A percentile compares a stretch with the other conserved stretches of the same genome.
Evolutionary conservation across 2,113 vertebrate genomes (phyloP).

Genomic region (Ammodytes marinus): DNA sequence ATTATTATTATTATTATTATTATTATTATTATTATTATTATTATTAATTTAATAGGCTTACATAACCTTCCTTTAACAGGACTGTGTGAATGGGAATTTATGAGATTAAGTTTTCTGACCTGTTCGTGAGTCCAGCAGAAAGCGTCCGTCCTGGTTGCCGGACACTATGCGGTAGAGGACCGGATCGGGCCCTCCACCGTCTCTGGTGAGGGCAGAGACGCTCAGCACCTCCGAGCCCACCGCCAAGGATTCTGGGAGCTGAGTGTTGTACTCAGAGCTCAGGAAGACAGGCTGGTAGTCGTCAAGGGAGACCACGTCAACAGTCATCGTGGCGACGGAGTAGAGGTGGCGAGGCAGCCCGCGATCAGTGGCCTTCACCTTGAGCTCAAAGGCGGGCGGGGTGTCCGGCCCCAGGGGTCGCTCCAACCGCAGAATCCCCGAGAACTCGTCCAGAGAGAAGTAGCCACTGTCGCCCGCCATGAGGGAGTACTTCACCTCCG

Average conservation of each 20-base stretch:
- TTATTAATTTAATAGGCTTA: too few relatives aligned
- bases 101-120: slow-evolving; percentile 79
- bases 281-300: slow-evolving; percentile 94
- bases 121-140: slow-evolving; percentile 88
- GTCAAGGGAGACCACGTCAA: slow-evolving; percentile 91
- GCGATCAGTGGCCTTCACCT: slow-evolving; percentile 91
- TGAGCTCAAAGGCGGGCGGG: slow-evolving; percentile 87
- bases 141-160: slow-evolving; percentile 90
- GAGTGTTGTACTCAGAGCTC: slow-evolving; percentile 86
- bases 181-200: slow-evolving; percentile 79
- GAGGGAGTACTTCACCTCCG: slow-evolving; percentile 93
- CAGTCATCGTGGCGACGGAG: slow-evolving; percentile 87
- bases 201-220: slow-evolving; percentile 86
- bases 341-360: slow-evolving; percentile 89
- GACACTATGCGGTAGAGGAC: slow-evolving; percentile 88
- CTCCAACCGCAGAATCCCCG: slow-evolving; percentile 93
- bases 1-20: too few relatives aligned
- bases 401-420: slow-evolving; percentile 86
- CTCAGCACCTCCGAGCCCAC: slow-evolving; percentile 89
- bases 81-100: too few relatives aligned
- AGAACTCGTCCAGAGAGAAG: slow-evolving; percentile 94
- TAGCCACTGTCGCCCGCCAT: slow-evolving; percentile 87
- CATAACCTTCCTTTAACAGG: too few relatives aligned
- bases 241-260: slow-evolving; percentile 87
- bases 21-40: too few relatives aligned